phyloP scores from a whole-genome alignment of 1,140 invertebrate species.

The Homarus americanus region DNA sequence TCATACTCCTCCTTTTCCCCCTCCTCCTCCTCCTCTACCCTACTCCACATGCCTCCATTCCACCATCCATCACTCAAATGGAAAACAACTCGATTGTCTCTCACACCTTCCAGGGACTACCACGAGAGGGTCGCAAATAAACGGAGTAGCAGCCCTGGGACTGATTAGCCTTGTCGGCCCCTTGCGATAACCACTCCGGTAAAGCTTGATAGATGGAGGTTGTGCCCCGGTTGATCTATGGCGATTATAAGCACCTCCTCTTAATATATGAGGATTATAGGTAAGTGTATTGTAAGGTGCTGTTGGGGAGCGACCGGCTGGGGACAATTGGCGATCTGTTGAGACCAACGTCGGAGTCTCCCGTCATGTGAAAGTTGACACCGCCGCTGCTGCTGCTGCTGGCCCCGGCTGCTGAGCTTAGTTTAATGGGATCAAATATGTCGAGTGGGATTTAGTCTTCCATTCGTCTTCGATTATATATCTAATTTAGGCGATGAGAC shows the following conservation, averaged over 20 bases:
- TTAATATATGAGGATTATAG: background rate
- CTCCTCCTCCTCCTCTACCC: too few species aligned
- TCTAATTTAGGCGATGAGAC: conserved; percentile 18
- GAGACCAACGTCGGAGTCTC: background rate
- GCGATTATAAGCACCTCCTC: background rate
- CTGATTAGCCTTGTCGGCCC: background rate
- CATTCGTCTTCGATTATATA: background rate
- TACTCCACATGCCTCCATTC: background rate
- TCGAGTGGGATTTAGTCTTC: background rate
- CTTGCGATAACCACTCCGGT: background rate
- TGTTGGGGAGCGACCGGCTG: background rate
- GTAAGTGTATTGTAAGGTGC: background rate
- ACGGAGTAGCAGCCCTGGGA: background rate
- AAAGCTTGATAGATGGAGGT: background rate
- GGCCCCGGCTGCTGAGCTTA: background rate
- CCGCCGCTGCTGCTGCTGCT: background rate
- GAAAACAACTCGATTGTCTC: background rate
- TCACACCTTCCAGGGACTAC: background rate
- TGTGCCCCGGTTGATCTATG: background rate
- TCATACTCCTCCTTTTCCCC: too few species aligned
- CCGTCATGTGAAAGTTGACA: background rate
- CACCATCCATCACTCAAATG: background rate
- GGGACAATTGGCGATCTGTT: background rate
- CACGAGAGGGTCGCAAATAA: background rate
- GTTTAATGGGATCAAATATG: background rate